A percentile compares a stretch with the other conserved stretches of the same genome.
Evolutionary conservation across 2,888 invertebrate genomes (phyloP).

Genomic region (Drosophila percnosoma): DNA sequence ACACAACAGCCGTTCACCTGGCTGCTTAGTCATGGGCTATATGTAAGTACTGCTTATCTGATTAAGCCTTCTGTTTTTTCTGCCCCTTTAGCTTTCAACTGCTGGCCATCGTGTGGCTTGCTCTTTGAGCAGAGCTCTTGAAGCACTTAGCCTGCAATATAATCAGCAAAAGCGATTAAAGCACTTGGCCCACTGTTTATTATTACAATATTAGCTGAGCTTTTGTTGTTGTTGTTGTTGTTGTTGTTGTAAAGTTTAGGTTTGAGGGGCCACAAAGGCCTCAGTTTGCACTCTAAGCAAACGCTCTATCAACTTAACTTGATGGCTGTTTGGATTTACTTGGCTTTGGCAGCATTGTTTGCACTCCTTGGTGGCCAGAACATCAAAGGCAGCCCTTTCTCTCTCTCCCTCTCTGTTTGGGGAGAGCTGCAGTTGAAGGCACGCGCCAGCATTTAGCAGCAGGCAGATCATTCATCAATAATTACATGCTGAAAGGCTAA

Average conservation of each 20-base stretch:
- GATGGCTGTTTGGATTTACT: slow-evolving; percentile 56
- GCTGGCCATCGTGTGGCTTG: slow-evolving; percentile 46
- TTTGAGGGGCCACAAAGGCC: slow-evolving; percentile 37
- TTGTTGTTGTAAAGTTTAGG: background rate
- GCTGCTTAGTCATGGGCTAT: slow-evolving; percentile 54
- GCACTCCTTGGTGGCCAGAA: slow-evolving; percentile 52
- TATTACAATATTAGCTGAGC: slow-evolving; percentile 80
- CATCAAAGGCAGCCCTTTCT: slow-evolving; percentile 63
- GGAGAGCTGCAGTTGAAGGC: slow-evolving; percentile 50
- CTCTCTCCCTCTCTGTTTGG: slow-evolving; percentile 2
- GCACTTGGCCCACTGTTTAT: slow-evolving; percentile 80
- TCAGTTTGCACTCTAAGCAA: slow-evolving; percentile 43
- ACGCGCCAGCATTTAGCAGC: slow-evolving; percentile 60
- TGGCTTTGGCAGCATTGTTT: slow-evolving; percentile 57
- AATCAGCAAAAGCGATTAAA: slow-evolving; percentile 80
- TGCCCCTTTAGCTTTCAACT: slow-evolving; percentile 7
- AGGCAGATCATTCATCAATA: slow-evolving; percentile 78
- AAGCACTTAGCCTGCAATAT: slow-evolving; percentile 76
- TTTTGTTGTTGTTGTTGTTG: slow-evolving; percentile 67
- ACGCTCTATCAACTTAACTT: slow-evolving; percentile 65
- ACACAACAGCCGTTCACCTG: slow-evolving; percentile 44
- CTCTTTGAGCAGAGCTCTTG: slow-evolving; percentile 49
- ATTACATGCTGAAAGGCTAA: slow-evolving; percentile 76
- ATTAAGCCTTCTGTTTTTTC: slow-evolving; percentile 45
- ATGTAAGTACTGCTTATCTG: slow-evolving; percentile 60